Conservation (phyloP, 2,797 vertebrate species). For the Xenops minutus region DNA sequence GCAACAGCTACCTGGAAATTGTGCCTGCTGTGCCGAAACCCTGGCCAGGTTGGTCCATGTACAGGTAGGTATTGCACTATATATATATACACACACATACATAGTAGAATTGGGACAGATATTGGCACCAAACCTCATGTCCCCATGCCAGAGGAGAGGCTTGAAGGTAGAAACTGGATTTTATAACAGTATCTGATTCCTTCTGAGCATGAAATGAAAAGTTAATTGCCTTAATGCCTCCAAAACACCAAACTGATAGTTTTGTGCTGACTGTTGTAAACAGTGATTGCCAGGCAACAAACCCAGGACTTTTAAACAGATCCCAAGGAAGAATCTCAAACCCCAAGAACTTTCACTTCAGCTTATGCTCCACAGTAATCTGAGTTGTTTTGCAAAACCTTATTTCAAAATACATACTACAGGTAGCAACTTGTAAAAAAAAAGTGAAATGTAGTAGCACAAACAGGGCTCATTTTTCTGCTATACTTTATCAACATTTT, state of each 20-base stretch:
- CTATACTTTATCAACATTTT: not conserved
- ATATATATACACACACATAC: too few species aligned
- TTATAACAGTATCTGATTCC: not conserved
- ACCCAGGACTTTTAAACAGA: not conserved
- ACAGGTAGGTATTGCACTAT: not conserved
- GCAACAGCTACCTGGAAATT: accelerated
- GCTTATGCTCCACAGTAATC: not conserved
- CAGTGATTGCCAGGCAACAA: not conserved
- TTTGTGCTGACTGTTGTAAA: not conserved
- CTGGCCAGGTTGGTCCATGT: not conserved
- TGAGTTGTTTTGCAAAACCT: not conserved
- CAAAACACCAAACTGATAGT: not conserved
- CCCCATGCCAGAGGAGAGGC: not conserved
- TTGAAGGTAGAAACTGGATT: not conserved
- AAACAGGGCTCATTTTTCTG: not conserved
- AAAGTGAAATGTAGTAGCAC: not conserved
- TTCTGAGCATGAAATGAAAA: not conserved
- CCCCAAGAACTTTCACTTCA: not conserved
- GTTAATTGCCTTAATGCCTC: not conserved
- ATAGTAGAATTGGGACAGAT: not conserved
- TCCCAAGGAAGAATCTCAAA: not conserved
- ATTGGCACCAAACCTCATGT: not conserved
- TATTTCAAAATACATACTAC: not conserved
- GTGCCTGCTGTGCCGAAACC: not conserved
- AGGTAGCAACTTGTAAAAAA: not conserved